Percentiles rank a stretch among this genome's conserved stretches.
Conservation (phyloP, 2,888 invertebrate genomes). For the Yponomeuta evonymella region DNA sequence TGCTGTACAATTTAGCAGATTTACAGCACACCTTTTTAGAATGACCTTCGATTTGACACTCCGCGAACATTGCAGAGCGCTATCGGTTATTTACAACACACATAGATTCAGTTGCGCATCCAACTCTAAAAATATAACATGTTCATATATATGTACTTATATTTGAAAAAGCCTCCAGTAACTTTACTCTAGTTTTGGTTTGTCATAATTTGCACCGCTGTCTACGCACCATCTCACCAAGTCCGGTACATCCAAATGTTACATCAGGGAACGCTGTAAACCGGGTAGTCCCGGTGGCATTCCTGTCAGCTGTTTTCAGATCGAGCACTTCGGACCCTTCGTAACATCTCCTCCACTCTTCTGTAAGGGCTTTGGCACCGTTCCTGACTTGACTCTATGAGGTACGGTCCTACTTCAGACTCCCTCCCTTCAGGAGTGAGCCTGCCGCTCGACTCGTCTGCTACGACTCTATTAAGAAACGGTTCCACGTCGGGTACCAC, state of each 20-base stretch:
- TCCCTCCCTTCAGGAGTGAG: slow-evolving; percentile 61
- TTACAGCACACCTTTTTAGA: background rate
- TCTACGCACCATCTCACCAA: background rate
- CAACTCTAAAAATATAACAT: no score
- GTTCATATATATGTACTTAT: no score
- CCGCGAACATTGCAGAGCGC: background rate
- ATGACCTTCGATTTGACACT: background rate
- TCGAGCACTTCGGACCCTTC: slow-evolving; percentile 58
- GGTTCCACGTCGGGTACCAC: slow-evolving; percentile 56
- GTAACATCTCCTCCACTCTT: slow-evolving; percentile 59
- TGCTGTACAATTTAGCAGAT: background rate
- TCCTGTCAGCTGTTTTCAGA: slow-evolving; percentile 70
- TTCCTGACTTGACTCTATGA: slow-evolving; percentile 53
- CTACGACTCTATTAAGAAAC: slow-evolving; percentile 45
- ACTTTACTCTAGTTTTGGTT: background rate
- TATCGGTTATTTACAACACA: background rate
- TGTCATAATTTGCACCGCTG: background rate
- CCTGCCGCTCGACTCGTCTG: slow-evolving; percentile 54
- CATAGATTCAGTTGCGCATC: background rate
- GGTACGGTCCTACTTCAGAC: slow-evolving; percentile 53
- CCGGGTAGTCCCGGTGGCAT: slow-evolving; percentile 59
- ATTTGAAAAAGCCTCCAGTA: background rate
- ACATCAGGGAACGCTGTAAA: slow-evolving; percentile 42
- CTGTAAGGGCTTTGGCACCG: slow-evolving; percentile 63
- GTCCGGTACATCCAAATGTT: slow-evolving; percentile 20